Evolutionary conservation across 2,797 vertebrate genomes (phyloP), one percentile per base, ranked within the genome.

Genomic region (Myioborus melanocephalus): DNA sequence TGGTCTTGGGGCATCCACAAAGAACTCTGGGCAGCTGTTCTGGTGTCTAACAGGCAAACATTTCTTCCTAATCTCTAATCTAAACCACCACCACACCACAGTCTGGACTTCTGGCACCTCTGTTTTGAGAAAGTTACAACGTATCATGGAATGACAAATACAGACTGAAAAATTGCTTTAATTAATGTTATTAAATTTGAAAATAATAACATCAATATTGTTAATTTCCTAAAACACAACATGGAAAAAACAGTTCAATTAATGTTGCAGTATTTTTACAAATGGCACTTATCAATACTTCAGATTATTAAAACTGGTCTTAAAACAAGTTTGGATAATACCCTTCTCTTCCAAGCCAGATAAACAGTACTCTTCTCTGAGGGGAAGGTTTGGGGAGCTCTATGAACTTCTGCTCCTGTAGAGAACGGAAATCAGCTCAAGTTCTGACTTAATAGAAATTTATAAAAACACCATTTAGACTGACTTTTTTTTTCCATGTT

Each of bases 251-350:
- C 5, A 49, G 24, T 41, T 82, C 9, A 52, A 3, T 44, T 56
- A 63, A 63, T 71, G 35, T 47, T 44, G 56, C 2, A 3, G 46
- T 4, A 1, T 55, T 81, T 52, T 86, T 75, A 69, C 1, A 5
- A 71, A 39, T 13, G 14, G 4, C 22, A 60, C 30, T 90, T 32
- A 52, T 5, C 27, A 71, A 7, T 30, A 22, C 27, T 85, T 75
- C 34, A 68, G 7, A 64, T 87, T 34, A 85, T 43, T 91, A 71
- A 64, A 94, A 83, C 18, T 32, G 6, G 12, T 86, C 34, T 80
- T 85, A 44, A 44, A 61, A 39, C 35, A 23, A 50, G 32, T 53
- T 68, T 89, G 43, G 61, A 8, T 44, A 71, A 82, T 19, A 32
- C 2, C 2, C 22, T 60, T 70, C 65, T 57, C 27, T 90, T 85